These are phyloP conservation scores for Spea multiplicata DNA, from an alignment of 2,113 vertebrate species.

Conservation along the genomic window DNA sequence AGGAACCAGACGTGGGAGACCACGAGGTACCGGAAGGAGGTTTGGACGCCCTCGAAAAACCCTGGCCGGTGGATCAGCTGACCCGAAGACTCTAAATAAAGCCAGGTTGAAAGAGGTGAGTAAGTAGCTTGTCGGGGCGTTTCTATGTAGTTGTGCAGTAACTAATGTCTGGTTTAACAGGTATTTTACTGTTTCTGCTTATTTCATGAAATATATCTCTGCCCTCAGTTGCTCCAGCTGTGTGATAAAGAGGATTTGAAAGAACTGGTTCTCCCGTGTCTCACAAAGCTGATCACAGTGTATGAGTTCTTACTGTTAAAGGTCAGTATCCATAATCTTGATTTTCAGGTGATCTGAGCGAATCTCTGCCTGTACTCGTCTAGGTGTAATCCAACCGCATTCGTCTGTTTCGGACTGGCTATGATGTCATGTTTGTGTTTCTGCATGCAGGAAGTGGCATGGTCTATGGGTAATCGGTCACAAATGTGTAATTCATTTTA, in stretches of 20 bases:
- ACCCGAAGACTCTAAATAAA: constrained; percentile 69
- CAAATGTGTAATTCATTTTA: not conserved
- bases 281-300: constrained; percentile 80
- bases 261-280: constrained; percentile 81
- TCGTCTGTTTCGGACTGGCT: too few species aligned
- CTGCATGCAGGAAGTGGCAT: too few species aligned
- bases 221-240: constrained; percentile 75
- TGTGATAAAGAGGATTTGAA: constrained; percentile 84
- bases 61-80: constrained; percentile 54
- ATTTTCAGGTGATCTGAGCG: not conserved
- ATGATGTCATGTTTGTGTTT: too few species aligned
- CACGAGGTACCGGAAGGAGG: constrained; percentile 53
- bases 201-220: not conserved
- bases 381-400: too few species aligned
- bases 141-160: too few species aligned
- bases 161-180: too few species aligned
- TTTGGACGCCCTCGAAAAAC: constrained; percentile 62
- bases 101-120: constrained; percentile 78
- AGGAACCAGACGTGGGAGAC: constrained; percentile 63
- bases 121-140: not conserved
- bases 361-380: too few species aligned
- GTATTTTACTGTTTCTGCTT: not conserved
- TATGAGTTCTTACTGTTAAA: constrained; percentile 90
- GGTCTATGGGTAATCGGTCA: too few species aligned
- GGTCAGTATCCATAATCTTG: constrained; percentile 61